Evolutionary conservation across 2,888 invertebrate species (phyloP), one percentile per base, ranked within the genome.

Genomic region (Heliconius ismenius): DNA sequence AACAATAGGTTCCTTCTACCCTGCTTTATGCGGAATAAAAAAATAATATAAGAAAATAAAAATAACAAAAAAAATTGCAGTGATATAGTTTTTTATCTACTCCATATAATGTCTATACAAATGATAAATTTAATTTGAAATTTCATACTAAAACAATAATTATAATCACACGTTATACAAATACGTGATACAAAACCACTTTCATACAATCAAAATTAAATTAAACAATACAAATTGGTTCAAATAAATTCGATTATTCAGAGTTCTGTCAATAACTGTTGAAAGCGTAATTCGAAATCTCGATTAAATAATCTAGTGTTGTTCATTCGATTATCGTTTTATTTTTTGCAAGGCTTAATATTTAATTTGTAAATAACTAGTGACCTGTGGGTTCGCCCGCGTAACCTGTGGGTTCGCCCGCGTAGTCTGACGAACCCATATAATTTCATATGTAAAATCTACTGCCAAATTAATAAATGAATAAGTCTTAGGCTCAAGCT

Each of bases 281-380:
- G 70, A 70, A 54, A 70, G 32, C 10, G 70, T 32, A 70, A n/a
- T 58, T 58, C 70, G 32, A 70, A 58, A 70, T 32, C 70, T 70
- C n/a, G 70, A 58, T 70, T 58, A 70, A 58, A 70, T 70, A 36
- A 70, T 58, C 54, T 15, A 54, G 21, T 69, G 32, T 32, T 70
- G 70, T 70, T 70, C 36, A 70, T 70, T 70, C 69, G 64, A 75
- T 70, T 75, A 72, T 69, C 54, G 39, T 36, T 18, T 9, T 58
- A 69, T 39, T 73, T 15, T 49, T 36, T n/a, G n/a, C 15, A 32
- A 58, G 24, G 9, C 4, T 70, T 70, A 70, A 70, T 58, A 7
- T n/a, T 28, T 54, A 28, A n/a, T 70, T 32, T 58, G 7, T 58
- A 32, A 32, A 70, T 70, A n/a, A 58, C 54, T 11, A 28, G 15